Base-by-base conservation (phyloP, 2,888 invertebrate species). In the Acanthococcus lagerstroemiae region DNA sequence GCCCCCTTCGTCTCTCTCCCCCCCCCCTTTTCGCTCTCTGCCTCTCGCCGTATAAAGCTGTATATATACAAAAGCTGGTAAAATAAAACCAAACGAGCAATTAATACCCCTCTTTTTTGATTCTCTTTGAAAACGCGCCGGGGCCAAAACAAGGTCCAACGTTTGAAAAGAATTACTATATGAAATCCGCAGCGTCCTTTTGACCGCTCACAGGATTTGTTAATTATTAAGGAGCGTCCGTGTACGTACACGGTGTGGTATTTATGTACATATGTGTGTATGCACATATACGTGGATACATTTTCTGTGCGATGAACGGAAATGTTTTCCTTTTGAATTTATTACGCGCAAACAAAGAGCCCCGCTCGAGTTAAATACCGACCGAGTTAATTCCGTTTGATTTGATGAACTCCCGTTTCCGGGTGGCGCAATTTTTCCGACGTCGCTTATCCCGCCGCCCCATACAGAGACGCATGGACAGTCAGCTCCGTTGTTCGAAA, bases 61-160 rank as follows among this genome's bases (percentile, higher is more conserved):
- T n/a, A n/a, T n/a, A n/a, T n/a, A n/a, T 60, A 60, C 60, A 60
- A 60, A 60, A 60, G 60, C 60, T 60, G 60, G 60, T 60, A 60
- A 60, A 60, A 60, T 60, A 48, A 60, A 60, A 60, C 60, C 60
- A 60, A 60, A 60, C 60, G 60, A 60, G 60, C 60, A 60, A 60
- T 60, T 60, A 60, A 60, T 60, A 46, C 48, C 48, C 26, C 48
- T 60, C 48, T 48, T 60, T 60, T 48, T 24, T 46, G 19, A 46
- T 60, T 46, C 60, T 60, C 60, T 60, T 60, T 60, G 60, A 60
- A 46, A 60, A 60, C 46, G 24, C 37, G 44, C 21, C 15, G 17
- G 22, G 21, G 19, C 37, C 12, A 45, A 57, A 57, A 37, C 17
- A 45, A 17, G 44, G 24, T n/a, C 24, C 19, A 24, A 15, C 17